Base-by-base conservation (phyloP, 2,797 vertebrate genomes). In the Crocodylus rhombifer region DNA sequence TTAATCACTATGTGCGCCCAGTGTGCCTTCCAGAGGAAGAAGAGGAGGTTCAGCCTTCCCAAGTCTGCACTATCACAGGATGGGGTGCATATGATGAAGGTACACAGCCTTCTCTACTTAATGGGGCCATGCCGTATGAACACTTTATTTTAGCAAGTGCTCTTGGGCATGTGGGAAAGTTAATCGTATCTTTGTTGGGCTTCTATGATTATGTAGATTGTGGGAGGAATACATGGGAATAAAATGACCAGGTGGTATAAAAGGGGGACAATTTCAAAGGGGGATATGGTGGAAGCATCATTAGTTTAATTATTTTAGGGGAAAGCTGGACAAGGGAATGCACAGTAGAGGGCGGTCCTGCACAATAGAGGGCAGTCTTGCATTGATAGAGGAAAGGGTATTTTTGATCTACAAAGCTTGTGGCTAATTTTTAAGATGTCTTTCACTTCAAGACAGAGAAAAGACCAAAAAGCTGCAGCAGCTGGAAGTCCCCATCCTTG, bases 401-500 rank as follows among this genome's bases (percentile, higher is more conserved):
- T 15, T 63, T 13, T 63, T 73, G 61, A 9, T 62, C 20, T 5
- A 33, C 75, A 51, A n/a, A 42, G 5, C 56, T 42, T 75, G 26
- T 26, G 64, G 1, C 18, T 89, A 62, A 33, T 63, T 95, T 87
- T 89, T 91, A 74, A 71, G 30, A 74, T 71, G 36, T 84, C n/a
- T 71, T 82, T 80, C 67, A 12, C 26, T 94, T 96, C 86, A 95
- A 97, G 95, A 71, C 74, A 94, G 77, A 83, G 87, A 83, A 94
- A 95, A 90, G 30, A 82, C 87, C 55, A 95, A 77, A 69, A 97
- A 97, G 82, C 64, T 97, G 23, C 92, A 95, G 71, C 95, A 97
- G 81, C 84, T 97, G 77, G 91, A 97, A 91, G 96, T 97, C 10
- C 91, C 95, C 30, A 80, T 97, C 64, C 77, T 98, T 85, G 58